Percentiles rank a stretch among this genome's conserved stretches.
Evolutionary conservation across 2,888 invertebrate species (phyloP).

Genomic region (Pristionchus japonicus): DNA sequence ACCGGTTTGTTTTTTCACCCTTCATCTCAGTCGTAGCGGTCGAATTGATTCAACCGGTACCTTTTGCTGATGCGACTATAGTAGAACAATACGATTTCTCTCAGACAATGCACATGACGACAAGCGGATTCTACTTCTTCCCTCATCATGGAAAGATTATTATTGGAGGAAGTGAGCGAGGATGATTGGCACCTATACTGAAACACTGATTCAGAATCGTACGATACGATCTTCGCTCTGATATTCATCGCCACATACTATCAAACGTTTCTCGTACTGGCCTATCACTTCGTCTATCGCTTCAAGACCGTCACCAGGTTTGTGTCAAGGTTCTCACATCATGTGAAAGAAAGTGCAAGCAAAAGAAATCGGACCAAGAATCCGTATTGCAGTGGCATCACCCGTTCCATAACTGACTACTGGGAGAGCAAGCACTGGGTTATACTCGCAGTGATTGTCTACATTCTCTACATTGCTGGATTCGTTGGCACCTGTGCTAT

Average conservation of each 20-base stretch:
- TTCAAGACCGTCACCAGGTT: neutral
- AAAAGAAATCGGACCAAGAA: too few relatives aligned
- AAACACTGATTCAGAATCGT: neutral
- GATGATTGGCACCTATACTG: neutral
- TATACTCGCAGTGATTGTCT: neutral
- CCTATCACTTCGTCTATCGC: neutral
- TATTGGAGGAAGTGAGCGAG: neutral
- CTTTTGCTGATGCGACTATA: too few relatives aligned
- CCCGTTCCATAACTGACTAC: neutral
- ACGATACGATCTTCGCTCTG: neutral
- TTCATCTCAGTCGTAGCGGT: too few relatives aligned
- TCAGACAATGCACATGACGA: neutral
- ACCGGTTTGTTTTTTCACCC: neutral
- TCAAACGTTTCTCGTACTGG: neutral
- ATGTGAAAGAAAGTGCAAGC: too few relatives aligned
- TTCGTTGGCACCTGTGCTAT: constrained; percentile 4
- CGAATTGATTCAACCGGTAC: too few relatives aligned
- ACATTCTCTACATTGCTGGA: constrained; percentile 18
- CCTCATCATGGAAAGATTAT: neutral
- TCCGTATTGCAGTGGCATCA: neutral
- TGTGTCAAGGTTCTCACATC: too few relatives aligned
- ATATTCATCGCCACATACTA: neutral
- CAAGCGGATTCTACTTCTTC: neutral
- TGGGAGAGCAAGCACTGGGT: neutral
- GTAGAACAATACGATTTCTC: too few relatives aligned